Percentiles rank a stretch among this genome's conserved stretches.
Conservation (phyloP, 2,113 vertebrate species). For the Centrocercus urophasianus region DNA sequence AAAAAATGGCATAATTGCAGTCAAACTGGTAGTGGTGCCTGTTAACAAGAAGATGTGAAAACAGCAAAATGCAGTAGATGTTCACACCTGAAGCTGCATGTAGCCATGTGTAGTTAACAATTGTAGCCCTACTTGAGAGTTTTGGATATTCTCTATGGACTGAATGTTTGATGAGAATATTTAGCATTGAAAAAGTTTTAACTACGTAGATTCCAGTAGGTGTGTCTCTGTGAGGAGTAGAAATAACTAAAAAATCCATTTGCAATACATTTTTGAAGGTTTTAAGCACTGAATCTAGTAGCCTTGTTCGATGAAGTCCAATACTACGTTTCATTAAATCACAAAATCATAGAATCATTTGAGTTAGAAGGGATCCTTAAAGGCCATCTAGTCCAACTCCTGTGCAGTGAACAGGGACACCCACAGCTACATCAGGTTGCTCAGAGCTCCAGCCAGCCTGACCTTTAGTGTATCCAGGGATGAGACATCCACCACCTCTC, state of each 20-base stretch:
- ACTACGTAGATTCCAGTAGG: fast-evolving
- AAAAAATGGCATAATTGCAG: not conserved
- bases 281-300: not conserved
- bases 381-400: no score
- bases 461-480: no score
- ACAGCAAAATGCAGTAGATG: not conserved
- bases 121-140: not conserved
- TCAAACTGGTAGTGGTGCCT: not conserved
- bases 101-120: not conserved
- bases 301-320: fast-evolving
- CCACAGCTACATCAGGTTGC: no score
- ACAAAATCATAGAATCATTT: no score
- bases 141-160: not conserved
- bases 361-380: no score
- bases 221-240: not conserved
- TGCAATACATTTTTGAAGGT: not conserved
- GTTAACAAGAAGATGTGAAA: not conserved
- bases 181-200: not conserved
- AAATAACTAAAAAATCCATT: not conserved
- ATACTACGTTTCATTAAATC: not conserved
- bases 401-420: no score
- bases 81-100: not conserved
- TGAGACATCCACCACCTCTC: no score
- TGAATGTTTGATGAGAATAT: not conserved
- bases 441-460: no score